Base-by-base conservation (phyloP, 1,140 invertebrate genomes). In the Lucilia cuprina region DNA sequence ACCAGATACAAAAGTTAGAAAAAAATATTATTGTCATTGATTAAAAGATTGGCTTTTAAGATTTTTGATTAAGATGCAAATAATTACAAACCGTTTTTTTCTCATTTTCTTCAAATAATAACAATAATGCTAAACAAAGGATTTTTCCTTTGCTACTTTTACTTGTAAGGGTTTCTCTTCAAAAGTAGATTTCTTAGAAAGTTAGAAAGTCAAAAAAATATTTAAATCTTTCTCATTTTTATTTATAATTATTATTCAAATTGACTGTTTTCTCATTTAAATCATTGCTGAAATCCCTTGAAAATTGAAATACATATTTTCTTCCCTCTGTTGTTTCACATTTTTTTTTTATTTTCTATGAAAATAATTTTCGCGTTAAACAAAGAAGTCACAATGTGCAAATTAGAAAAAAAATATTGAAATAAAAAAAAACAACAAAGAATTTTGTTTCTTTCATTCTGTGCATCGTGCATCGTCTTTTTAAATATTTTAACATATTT, bases 41-140 rank as follows among this genome's bases (percentile, higher is more conserved):
- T 78, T 78, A 78, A 78, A 77, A 75, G 14, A 78, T 78, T 78
- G 41, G 75, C 75, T 49, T 41, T 35, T 77, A 14, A 41, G n/a
- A n/a, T 7, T 41, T 35, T 47, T 78, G n/a, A 78, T 78, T 78
- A 78, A 78, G 35, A 78, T 78, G 75, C 75, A 47, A 78, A 78
- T 78, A 78, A 78, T 78, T 78, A 17, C 75, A 47, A 78, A 30
- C 25, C 25, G 1, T 30, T 78, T n/a, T 47, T 78, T 5, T 47
- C 14, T n/a, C 50, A 55, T 55, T 55, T 55, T 55, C 13, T 14
- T 10, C 12, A 55, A 55, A 41, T 41, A 41, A 41, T 41, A 10
- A 41, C 10, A 41, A 17, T 55, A 55, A 55, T 55, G 12, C 17
- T 10, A 25, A 21, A 1, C 19, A 12, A 70, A 70, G 19, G 19